Percentiles rank a stretch among this genome's conserved stretches.
phyloP scores from a whole-genome alignment of 2,888 invertebrate genomes.

The Caenorhabditis japonica region DNA sequence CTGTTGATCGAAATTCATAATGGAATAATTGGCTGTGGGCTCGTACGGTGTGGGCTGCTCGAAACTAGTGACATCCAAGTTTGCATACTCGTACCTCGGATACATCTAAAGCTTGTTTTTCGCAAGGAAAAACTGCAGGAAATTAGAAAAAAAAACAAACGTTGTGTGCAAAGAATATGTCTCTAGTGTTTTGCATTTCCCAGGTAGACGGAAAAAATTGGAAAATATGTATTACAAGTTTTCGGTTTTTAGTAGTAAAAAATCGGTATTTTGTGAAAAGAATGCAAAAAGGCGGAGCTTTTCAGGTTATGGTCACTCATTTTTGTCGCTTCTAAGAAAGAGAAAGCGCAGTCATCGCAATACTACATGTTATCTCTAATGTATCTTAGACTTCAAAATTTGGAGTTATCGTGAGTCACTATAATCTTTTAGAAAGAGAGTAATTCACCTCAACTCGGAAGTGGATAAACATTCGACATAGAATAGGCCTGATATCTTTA shows the following conservation, averaged over 20 bases:
- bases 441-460: background rate
- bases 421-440: background rate
- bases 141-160: slow-evolving; percentile 17
- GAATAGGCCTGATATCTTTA: no score
- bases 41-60: slow-evolving; percentile 13
- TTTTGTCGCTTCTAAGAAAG: slow-evolving; percentile 35
- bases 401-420: slow-evolving; percentile 12
- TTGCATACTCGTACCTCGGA: slow-evolving; percentile 37
- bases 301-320: slow-evolving; percentile 38
- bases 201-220: no score
- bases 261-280: slow-evolving; percentile 3
- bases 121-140: no score
- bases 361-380: slow-evolving; percentile 25
- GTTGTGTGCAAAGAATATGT: slow-evolving; percentile 13
- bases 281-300: slow-evolving; percentile 28
- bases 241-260: no score
- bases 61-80: slow-evolving; percentile 29
- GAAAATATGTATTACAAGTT: no score
- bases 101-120: slow-evolving; percentile 27
- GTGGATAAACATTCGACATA: background rate
- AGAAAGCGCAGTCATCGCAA: slow-evolving; percentile 34
- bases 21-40: slow-evolving; percentile 9
- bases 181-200: slow-evolving; percentile 17
- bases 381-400: slow-evolving; percentile 39
- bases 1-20: slow-evolving; percentile 8